Evolutionary conservation across 2,797 vertebrate genomes (phyloP), one percentile per base, ranked within the genome.

Genomic region (Crypturellus tataupa): DNA sequence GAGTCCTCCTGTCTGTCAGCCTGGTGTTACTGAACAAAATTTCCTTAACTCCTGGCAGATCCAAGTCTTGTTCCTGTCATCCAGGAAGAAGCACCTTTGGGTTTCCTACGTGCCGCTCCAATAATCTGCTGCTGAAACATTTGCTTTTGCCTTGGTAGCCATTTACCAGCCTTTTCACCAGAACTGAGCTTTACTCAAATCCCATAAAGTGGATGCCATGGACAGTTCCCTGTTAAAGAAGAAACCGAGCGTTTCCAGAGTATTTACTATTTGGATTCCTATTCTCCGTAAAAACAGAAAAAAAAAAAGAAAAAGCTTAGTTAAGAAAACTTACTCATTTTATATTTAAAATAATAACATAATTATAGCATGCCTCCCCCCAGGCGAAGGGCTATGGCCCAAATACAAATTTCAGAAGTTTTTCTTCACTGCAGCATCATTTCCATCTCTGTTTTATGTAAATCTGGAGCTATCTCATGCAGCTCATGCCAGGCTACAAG

Each of bases 11-110:
- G 47, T 35, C n/a, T 87, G 44, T 73, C 40, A 55, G 73, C 87
- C 79, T 89, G 69, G 9, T 85, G 24, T 94, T 95, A 31, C 90
- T 79, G 60, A 80, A 90, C 76, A 80, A 76, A 95, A 47, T 59
- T 80, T 46, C 5, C 40, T 87, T 63, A 87, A 64, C 69, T 89
- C 0, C 75, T 93, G 89, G 71, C 65, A 90, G n/a, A 42, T 80
- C 60, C 63, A 79, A 85, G 91, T 76, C 64, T n/a, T 72, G 35
- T 49, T 20, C 12, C 37, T 70, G 29, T 72, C 77, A 72, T 21
- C 56, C 64, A 69, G 23, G 44, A 70, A 71, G 80, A 68, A 65
- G 18, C 25, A 59, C 5, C 25, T 42, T 3, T 68, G 69, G 18
- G 49, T 87, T 80, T 55, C 72, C 35, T n/a, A 68, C 1, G 25